phyloP scores from a whole-genome alignment of 37 sponge, comb jelly and placozoan genomes.

The Axinella damicornis region DNA sequence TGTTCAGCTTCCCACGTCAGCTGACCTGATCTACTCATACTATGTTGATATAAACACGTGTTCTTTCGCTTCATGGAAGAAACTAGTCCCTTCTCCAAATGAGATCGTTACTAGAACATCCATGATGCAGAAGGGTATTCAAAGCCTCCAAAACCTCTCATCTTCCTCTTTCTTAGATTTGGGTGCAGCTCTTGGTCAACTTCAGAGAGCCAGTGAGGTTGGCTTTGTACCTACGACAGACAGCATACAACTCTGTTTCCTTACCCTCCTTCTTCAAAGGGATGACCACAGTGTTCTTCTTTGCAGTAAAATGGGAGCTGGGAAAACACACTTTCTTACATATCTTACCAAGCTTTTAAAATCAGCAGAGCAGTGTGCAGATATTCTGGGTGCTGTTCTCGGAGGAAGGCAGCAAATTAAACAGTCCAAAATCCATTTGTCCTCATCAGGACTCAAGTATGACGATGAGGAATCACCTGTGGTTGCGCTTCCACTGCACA shows the following conservation, averaged over 20 bases:
- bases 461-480: neutral
- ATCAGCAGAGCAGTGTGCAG: neutral
- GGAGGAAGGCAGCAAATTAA: neutral
- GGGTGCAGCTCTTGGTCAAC: neutral
- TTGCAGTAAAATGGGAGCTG: constrained; percentile 51
- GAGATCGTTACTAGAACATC: constrained; percentile 8
- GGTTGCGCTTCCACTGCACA: neutral
- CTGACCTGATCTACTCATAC: constrained; percentile 77
- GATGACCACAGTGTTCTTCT: constrained; percentile 36
- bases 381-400: neutral
- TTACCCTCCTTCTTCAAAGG: constrained; percentile 44
- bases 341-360: constrained; percentile 1
- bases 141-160: neutral
- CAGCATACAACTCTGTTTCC: constrained; percentile 40
- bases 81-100: constrained; percentile 36
- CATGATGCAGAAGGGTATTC: constrained; percentile 4
- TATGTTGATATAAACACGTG: constrained; percentile 76
- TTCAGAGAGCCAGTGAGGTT: neutral
- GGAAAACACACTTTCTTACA: constrained; percentile 30
- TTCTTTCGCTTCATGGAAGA: constrained; percentile 66
- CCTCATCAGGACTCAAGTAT: neutral
- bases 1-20: constrained; percentile 46
- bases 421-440: neutral
- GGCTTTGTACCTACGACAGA: constrained; percentile 66
- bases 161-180: constrained; percentile 5